phyloP scores from a whole-genome alignment of 2,113 vertebrate species.

The Butorides virescens region DNA sequence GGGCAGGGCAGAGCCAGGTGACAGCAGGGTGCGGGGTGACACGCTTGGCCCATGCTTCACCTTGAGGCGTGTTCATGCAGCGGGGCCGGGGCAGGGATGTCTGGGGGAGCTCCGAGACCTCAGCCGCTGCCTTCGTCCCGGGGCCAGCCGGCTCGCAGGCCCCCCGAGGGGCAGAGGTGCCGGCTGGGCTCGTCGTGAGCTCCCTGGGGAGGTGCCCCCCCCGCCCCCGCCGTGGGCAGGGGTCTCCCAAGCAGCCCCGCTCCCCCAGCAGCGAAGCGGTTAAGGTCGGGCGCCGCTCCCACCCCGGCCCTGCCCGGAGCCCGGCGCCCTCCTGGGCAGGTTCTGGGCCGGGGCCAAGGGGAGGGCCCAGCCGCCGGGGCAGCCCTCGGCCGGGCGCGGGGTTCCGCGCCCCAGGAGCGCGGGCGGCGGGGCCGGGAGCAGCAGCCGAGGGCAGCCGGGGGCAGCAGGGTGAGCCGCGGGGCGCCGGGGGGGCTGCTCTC shows the following conservation, averaged over 20 bases:
- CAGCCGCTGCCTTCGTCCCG: neutral
- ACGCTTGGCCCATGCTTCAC: neutral
- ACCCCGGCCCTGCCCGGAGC: neutral
- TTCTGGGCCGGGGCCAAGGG: slow-evolving; percentile 30
- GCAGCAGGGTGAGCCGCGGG: neutral
- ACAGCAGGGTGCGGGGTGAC: neutral
- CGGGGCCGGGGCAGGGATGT: neutral
- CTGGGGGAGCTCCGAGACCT: neutral
- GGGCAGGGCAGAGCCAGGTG: neutral
- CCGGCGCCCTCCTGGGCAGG: slow-evolving; percentile 11
- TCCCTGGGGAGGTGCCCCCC: neutral
- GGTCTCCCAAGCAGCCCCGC: neutral
- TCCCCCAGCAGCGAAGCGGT: neutral
- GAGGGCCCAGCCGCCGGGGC: slow-evolving; percentile 4
- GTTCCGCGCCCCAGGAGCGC: too few species aligned
- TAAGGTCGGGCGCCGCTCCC: neutral
- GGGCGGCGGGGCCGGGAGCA: neutral
- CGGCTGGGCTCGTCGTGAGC: neutral
- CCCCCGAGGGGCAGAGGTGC: neutral
- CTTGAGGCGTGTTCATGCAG: neutral
- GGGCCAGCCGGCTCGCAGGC: neutral
- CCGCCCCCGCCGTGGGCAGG: accelerated
- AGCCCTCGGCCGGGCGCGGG: neutral
- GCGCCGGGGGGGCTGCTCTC: neutral
- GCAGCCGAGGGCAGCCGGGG: neutral